Percentiles rank a stretch among this genome's conserved stretches.
Evolutionary conservation across 2,113 vertebrate species (phyloP).

Genomic region (Todiramphus saurophagus): DNA sequence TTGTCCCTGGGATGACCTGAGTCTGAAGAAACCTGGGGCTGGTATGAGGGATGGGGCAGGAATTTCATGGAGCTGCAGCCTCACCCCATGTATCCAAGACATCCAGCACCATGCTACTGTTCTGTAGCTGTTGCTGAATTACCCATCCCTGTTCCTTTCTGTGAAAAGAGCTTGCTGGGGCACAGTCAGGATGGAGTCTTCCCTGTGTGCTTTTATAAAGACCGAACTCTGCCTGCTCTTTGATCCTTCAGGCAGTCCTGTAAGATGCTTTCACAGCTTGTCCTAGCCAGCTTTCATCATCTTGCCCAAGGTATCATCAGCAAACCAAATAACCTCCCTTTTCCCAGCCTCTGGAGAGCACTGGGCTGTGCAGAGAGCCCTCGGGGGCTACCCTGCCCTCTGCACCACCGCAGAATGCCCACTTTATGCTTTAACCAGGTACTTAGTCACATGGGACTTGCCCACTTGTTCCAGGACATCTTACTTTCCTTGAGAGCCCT

Average conservation of each 20-base stretch:
- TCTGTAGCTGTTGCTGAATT: not conserved
- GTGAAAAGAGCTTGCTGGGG: not conserved
- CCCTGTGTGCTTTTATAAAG: not conserved
- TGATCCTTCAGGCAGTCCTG: not conserved
- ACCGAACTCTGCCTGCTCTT: not conserved
- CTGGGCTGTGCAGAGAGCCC: not conserved
- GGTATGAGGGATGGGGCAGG: rapidly evolving
- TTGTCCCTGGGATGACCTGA: rapidly evolving
- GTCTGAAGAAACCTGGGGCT: rapidly evolving
- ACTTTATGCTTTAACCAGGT: not conserved
- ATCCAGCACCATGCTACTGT: rapidly evolving
- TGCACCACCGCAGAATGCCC: rapidly evolving
- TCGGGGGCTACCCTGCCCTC: not conserved
- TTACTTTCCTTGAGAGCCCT: not conserved
- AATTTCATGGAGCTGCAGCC: not conserved
- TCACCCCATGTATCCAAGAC: not conserved
- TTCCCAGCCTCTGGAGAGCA: not conserved
- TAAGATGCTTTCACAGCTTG: not conserved
- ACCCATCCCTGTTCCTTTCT: too few relatives aligned
- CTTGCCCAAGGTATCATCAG: not conserved
- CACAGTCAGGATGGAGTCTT: not conserved
- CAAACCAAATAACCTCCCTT: not conserved
- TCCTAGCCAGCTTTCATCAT: not conserved
- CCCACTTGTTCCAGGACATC: not conserved
- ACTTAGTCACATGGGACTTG: not conserved